Conservation (phyloP, 2,888 invertebrate species). For the Oligia fasciuncula region DNA sequence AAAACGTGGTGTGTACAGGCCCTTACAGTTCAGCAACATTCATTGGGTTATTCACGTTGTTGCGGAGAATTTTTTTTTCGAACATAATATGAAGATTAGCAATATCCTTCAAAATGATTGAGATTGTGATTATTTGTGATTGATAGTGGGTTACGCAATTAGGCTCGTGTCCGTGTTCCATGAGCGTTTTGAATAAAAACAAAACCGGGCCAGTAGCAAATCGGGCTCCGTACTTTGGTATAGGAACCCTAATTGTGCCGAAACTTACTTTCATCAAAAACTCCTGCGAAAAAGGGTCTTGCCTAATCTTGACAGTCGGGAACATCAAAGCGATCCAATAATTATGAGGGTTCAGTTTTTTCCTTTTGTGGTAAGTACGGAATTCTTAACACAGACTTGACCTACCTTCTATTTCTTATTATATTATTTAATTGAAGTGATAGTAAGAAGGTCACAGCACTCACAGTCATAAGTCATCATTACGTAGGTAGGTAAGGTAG, state of each 20-base stretch:
- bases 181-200: background rate
- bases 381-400: background rate
- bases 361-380: too few relatives aligned
- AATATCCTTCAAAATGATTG: too few relatives aligned
- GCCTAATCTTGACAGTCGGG: background rate
- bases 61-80: too few relatives aligned
- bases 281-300: background rate
- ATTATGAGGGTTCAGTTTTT: too few relatives aligned
- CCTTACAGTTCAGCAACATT: background rate
- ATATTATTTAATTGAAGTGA: slow-evolving; percentile 2
- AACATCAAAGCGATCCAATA: background rate
- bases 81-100: too few relatives aligned
- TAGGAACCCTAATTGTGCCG: background rate
- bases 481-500: slow-evolving; percentile 22
- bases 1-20: too few relatives aligned
- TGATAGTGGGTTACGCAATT: too few relatives aligned
- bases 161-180: background rate
- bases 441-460: slow-evolving; percentile 51
- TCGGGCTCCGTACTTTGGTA: background rate
- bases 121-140: too few relatives aligned
- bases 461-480: slow-evolving; percentile 36
- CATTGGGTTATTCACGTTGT: background rate
- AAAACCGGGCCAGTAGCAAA: background rate
- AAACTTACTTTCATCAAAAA: background rate
- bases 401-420: background rate